A percentile compares a stretch with the other conserved stretches of the same genome.
phyloP scores from a whole-genome alignment of 2,113 vertebrate species.

The Cyanoramphus novaezelandiae region DNA sequence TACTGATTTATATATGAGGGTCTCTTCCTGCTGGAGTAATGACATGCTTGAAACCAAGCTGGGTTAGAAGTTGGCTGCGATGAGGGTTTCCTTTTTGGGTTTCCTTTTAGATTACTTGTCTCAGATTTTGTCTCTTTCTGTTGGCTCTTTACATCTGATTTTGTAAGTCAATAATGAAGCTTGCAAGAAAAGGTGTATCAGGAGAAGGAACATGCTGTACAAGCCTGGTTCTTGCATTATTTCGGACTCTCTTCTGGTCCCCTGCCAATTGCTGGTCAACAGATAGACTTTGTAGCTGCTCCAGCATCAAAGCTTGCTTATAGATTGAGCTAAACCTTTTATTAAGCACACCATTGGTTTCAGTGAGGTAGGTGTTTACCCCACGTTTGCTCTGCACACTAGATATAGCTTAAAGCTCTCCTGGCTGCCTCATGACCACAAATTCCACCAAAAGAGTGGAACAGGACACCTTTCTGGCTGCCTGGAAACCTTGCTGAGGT shows the following conservation, averaged over 20 bases:
- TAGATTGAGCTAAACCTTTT: neutral
- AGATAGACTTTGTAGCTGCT: neutral
- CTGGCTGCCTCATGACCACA: neutral
- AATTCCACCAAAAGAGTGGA: slow-evolving; percentile 3
- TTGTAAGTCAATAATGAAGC: neutral
- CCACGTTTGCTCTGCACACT: neutral
- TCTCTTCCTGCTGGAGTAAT: neutral
- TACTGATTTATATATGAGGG: neutral
- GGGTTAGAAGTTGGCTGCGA: neutral
- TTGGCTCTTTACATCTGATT: neutral
- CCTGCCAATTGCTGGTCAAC: neutral
- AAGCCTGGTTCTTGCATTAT: neutral
- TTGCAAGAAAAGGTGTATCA: neutral
- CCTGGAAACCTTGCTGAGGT: neutral
- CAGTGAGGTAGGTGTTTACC: neutral
- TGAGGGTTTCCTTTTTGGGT: neutral
- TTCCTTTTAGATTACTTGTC: neutral
- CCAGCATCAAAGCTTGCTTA: neutral
- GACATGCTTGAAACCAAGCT: neutral
- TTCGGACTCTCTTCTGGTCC: neutral
- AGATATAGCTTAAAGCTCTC: neutral
- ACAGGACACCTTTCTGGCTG: slow-evolving; percentile 25
- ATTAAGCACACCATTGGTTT: neutral
- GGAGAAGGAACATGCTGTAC: neutral
- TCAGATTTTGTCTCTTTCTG: neutral